Conservation (phyloP, 2,888 invertebrate genomes). For the Drosophila colorata region DNA sequence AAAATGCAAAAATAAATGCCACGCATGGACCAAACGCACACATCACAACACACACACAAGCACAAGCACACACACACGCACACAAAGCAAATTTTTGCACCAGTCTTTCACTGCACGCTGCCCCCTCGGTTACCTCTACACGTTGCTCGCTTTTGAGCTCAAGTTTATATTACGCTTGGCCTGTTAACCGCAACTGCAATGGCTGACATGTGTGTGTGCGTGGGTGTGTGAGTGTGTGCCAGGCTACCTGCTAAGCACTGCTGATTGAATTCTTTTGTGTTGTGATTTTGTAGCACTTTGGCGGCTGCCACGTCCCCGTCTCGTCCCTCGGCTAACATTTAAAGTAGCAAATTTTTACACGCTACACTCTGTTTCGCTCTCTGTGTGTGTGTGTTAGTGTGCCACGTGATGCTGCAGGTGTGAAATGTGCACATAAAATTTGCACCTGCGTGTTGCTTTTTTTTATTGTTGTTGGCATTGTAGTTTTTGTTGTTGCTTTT, state of each 20-base stretch:
- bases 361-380: slow-evolving; percentile 26
- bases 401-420: slow-evolving; percentile 65
- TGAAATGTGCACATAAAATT: slow-evolving; percentile 78
- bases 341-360: slow-evolving; percentile 72
- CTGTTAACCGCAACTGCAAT: slow-evolving; percentile 77
- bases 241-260: slow-evolving; percentile 73
- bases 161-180: slow-evolving; percentile 81
- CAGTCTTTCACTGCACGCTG: slow-evolving; percentile 1
- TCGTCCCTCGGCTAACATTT: slow-evolving; percentile 61
- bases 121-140: slow-evolving; percentile 8
- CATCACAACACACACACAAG: slow-evolving; percentile 23
- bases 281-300: slow-evolving; percentile 79
- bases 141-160: slow-evolving; percentile 69
- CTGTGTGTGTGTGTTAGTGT: slow-evolving; percentile 20
- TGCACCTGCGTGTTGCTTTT: slow-evolving; percentile 58
- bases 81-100: slow-evolving; percentile 28
- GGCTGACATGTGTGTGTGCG: slow-evolving; percentile 24
- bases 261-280: slow-evolving; percentile 81
- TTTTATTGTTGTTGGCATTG: slow-evolving; percentile 33
- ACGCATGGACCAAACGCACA: slow-evolving; percentile 56
- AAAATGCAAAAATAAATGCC: slow-evolving; percentile 81
- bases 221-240: slow-evolving; percentile 23
- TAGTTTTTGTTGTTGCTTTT: slow-evolving; percentile 27
- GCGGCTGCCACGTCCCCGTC: slow-evolving; percentile 38
- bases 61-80: slow-evolving; percentile 7